phyloP scores from a whole-genome alignment of 2,797 vertebrate genomes.

The Trichosurus vulpecula region DNA sequence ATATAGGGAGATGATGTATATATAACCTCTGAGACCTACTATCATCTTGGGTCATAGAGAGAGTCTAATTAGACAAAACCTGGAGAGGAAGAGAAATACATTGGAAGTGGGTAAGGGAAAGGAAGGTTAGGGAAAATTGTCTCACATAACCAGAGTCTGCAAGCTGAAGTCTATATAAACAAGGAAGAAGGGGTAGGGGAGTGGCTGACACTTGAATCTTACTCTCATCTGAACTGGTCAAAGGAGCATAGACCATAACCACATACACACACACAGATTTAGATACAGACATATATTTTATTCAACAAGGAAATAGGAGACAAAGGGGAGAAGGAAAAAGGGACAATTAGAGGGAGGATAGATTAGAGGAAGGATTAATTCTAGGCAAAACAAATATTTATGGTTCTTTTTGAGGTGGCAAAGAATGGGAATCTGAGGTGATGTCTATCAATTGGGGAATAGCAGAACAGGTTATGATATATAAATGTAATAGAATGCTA shows the following conservation, averaged over 20 bases:
- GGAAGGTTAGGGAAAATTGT: neutral
- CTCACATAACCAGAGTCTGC: neutral
- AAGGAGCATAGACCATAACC: neutral
- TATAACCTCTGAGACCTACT: neutral
- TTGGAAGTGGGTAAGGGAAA: neutral
- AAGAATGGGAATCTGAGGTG: neutral
- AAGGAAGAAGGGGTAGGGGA: neutral
- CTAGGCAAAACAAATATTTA: neutral
- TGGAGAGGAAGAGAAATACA: neutral
- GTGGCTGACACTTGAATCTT: neutral
- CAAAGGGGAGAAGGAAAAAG: neutral
- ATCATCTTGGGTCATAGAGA: neutral
- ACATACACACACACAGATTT: neutral
- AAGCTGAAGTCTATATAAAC: neutral
- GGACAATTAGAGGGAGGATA: too few relatives aligned
- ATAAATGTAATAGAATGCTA: neutral
- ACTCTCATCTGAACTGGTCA: neutral
- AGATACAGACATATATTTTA: neutral
- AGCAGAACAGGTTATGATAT: neutral
- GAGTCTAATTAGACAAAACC: neutral
- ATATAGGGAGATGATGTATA: neutral
- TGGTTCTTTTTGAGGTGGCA: neutral
- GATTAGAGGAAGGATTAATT: neutral
- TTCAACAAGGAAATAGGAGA: neutral
- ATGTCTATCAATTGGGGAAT: neutral